Base-by-base conservation (phyloP, 2,888 invertebrate species). In the Eristalis pertinax region DNA sequence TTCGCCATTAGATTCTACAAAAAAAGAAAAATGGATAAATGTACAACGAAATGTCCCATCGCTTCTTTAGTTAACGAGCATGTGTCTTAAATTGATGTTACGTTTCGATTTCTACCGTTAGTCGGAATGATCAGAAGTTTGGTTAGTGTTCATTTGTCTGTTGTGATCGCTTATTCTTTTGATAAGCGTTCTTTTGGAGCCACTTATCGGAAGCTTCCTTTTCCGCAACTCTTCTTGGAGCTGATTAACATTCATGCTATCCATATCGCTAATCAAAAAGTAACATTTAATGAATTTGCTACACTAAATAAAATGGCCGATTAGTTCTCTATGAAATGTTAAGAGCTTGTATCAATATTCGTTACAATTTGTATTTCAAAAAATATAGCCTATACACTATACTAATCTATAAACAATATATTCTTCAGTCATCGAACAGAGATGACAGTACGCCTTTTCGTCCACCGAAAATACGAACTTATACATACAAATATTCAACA, bases 401-500 rank as follows among this genome's bases (percentile, higher is more conserved):
- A 26, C 26, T 26, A 26, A 26, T 26, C 26, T 4, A 26, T 26
- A 4, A 26, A 26, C 26, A 26, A 26, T 26, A 26, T 26, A 26
- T 26, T 56, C n/a, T n/a, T 56, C 56, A 56, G 56, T 56, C 56
- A 56, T 56, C 56, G n/a, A 56, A 56, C 56, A 56, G 19, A 56
- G 56, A 56, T 56, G 56, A 56, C 56, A 56, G 56, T 56, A 56
- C 10, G 56, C 56, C 56, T n/a, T 56, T 56, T 56, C 56, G 56
- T n/a, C 56, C 4, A 56, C 56, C n/a, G n/a, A 56, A 56, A 15
- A 10, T 56, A 10, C 56, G 10, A 56, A 56, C 15, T 15, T 19
- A 56, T 15, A n/a, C 56, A 56, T 56, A 56, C 7, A 56, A 56
- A n/a, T 7, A 24, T 58, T 58, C 58, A 58, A 10, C 19, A 22